These are phyloP conservation scores for Takifugu ocellatus DNA, from an alignment of 2,797 vertebrate genomes.

Conservation along the genomic window DNA sequence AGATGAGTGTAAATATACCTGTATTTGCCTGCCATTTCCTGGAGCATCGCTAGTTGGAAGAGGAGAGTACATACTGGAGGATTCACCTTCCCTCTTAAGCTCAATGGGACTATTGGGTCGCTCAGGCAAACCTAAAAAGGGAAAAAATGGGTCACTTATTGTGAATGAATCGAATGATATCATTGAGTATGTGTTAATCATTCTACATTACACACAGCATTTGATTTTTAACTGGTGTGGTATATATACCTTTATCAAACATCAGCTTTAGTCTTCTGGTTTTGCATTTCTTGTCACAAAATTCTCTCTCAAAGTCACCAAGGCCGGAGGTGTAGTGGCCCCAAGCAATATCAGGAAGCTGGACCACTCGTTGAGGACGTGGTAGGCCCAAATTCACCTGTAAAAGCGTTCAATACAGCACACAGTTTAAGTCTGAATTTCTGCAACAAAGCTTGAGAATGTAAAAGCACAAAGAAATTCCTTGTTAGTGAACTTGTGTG, in stretches of 20 bases:
- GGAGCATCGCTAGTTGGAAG: conserved; percentile 92
- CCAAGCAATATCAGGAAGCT: conserved; percentile 94
- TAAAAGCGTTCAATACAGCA: background rate
- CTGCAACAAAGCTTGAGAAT: background rate
- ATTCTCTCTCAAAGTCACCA: conserved; percentile 93
- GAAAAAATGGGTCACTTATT: background rate
- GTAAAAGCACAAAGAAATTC: background rate
- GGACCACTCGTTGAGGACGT: conserved; percentile 94
- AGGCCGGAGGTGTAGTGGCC: conserved; percentile 97
- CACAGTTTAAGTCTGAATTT: no score
- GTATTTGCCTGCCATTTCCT: conserved; percentile 81
- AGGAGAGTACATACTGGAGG: conserved; percentile 85
- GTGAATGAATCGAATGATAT: no score
- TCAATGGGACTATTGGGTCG: conserved; percentile 95
- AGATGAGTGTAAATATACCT: conserved; percentile 71
- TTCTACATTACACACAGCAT: background rate
- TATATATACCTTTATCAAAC: conserved; percentile 89
- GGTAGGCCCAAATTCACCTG: conserved; percentile 91
- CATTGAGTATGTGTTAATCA: background rate
- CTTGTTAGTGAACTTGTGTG: no score
- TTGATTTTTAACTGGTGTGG: background rate
- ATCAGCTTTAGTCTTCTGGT: conserved; percentile 90
- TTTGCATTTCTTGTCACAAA: conserved; percentile 93
- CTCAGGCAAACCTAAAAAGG: conserved; percentile 82
- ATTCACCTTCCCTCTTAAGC: conserved; percentile 89